Percentiles rank a stretch among this genome's conserved stretches.
Conservation (phyloP, 2,113 vertebrate species). For the Calidris pugnax region DNA sequence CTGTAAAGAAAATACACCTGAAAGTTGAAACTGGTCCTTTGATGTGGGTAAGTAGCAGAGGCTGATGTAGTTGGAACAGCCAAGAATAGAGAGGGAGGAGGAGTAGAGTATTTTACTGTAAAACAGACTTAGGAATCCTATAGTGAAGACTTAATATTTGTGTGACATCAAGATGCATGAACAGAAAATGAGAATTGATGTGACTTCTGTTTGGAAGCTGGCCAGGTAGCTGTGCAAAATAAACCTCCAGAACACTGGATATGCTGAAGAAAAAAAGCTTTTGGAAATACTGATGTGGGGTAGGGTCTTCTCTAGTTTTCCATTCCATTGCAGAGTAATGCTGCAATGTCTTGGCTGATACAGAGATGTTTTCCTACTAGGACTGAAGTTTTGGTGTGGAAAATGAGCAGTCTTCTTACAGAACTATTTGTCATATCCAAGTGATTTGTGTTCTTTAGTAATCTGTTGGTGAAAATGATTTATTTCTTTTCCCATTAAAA, state of each 20-base stretch:
- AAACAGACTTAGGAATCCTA: rapidly evolving
- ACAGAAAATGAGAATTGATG: neutral
- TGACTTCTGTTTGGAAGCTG: neutral
- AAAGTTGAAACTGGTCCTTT: neutral
- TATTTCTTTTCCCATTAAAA: neutral
- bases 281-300: neutral
- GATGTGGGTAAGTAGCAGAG: neutral
- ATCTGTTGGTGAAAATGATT: neutral
- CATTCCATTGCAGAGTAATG: neutral
- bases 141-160: neutral
- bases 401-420: neutral
- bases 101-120: neutral
- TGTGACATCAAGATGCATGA: neutral
- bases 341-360: neutral
- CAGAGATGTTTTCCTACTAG: neutral
- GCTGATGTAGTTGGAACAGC: neutral
- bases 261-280: neutral
- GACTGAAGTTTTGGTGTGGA: neutral
- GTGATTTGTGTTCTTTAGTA: neutral
- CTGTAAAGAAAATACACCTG: neutral
- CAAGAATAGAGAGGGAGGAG: neutral
- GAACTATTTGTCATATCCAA: neutral
- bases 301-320: neutral
- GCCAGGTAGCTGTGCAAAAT: neutral
- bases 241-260: no score